Base-by-base conservation (phyloP, 92 coral and sea anemone species). In the Paragorgia papillata region DNA sequence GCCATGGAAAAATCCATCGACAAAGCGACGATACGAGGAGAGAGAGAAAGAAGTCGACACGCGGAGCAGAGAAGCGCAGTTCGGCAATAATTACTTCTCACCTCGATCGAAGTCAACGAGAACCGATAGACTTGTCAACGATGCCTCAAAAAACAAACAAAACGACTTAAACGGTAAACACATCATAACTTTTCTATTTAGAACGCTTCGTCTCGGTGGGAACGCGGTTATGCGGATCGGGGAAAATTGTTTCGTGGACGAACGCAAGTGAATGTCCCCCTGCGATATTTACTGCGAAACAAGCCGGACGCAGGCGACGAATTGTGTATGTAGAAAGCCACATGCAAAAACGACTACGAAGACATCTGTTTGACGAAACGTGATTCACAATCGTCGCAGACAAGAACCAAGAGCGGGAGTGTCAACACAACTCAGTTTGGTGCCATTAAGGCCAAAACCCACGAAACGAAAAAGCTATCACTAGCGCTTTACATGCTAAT, bases 41-140 rank as follows among this genome's bases (percentile, higher is more conserved):
- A 4, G 10, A 37, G 10, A 37, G 10, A 37, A 4, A 37, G 10
- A 37, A 37, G 10, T 37, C 43, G 43, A n/a, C n/a, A n/a, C 10
- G 10, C 10, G 43, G 43, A 37, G 6, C 43, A 37, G 10, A 37
- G 10, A 37, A 10, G 43, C 43, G 4, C 10, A 10, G 43, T 10
- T 37, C 43, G 43, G 10, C 10, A 37, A 37, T 4, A 37, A 37
- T 37, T 10, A 37, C 43, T 10, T 37, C 43, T 10, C 43, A 4
- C 43, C 53, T 7, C n/a, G n/a, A n/a, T n/a, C n/a, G n/a, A n/a
- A n/a, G n/a, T n/a, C n/a, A n/a, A n/a, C n/a, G n/a, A n/a, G n/a
- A n/a, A n/a, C n/a, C n/a, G n/a, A 46, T 15, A n/a, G 53, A 46
- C 53, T 46, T 46, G n/a, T 46, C 53, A 46, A 46, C n/a, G 53